phyloP scores from a whole-genome alignment of 2,888 invertebrate genomes.

The Eudemis profundana region DNA sequence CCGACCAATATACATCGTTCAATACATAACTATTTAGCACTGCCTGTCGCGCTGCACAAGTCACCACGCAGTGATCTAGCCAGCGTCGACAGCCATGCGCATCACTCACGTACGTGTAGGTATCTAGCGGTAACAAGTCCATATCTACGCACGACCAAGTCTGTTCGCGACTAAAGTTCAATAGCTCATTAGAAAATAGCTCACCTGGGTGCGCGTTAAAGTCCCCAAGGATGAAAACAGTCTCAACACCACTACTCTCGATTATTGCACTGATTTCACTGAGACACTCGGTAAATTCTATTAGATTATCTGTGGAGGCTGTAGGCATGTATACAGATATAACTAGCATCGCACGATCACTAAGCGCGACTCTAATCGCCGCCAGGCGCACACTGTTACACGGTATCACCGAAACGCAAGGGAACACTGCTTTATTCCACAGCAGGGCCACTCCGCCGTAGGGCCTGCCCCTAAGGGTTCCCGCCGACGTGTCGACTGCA shows the following conservation, averaged over 20 bases:
- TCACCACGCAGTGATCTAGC: background rate
- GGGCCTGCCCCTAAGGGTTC: too few species aligned
- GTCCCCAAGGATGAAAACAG: background rate
- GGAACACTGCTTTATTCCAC: too few species aligned
- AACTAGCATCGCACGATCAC: background rate
- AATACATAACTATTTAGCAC: background rate
- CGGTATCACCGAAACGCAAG: background rate
- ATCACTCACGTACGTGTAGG: too few species aligned
- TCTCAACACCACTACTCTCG: background rate
- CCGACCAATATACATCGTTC: conserved; percentile 3
- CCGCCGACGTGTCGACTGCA: too few species aligned
- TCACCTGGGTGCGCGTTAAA: background rate
- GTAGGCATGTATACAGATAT: conserved; percentile 9
- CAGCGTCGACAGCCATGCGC: too few species aligned
- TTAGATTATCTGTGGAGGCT: background rate
- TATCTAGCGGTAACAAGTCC: too few species aligned
- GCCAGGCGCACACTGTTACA: conserved; percentile 14
- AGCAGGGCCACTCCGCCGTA: too few species aligned
- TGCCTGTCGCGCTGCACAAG: conserved; percentile 1
- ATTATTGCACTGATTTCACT: conserved; percentile 8
- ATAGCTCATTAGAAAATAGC: background rate
- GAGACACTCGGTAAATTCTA: background rate
- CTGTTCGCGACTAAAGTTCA: background rate
- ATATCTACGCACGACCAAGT: too few species aligned
- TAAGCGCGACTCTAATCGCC: conserved; percentile 3